Base-by-base conservation (phyloP, 2,888 invertebrate genomes). In the Byasa hedistus region DNA sequence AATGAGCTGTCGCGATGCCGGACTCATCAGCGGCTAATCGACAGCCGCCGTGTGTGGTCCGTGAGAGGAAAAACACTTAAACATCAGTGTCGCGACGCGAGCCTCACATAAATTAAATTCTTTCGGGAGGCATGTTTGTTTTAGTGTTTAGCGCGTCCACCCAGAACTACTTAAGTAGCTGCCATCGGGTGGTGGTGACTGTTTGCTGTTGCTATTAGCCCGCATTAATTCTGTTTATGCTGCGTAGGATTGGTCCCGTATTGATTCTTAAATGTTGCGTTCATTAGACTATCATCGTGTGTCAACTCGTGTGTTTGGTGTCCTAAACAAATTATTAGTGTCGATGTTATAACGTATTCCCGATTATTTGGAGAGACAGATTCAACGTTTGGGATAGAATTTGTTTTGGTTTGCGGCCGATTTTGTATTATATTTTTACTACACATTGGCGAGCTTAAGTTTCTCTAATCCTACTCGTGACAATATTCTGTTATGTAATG, bases 121-220 rank as follows among this genome's bases (percentile, higher is more conserved):
- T 57, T 52, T 63, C 70, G 61, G 68, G 62, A 64, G 68, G 71
- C 71, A 72, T 81, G 78, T 83, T 83, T 81, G 77, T 74, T 73
- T 75, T 77, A 78, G 74, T 75, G 74, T 78, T 80, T 79, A 77
- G 79, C 74, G 72, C 72, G 70, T 64, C 73, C 69, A 71, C 74
- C 72, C 72, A 68, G 75, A 78, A 80, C 84, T 83, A 80, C 84
- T 84, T 81, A 84, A 79, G 83, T 82, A 85, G 84, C 83, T 48
- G 32, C 8, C 51, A 19, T 60, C 54, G 27, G 59, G 27, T 44
- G 62, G 21, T 58, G 61, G 59, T 66, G 66, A 51, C 52, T 62
- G 66, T 66, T 66, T 66, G 63, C 36, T 21, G 19, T 21, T 19
- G 22, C 59, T 22, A 66, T 66, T 66, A 66, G 56, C 32, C 56